phyloP scores from a whole-genome alignment of 2,888 invertebrate genomes.

The Leucoma salicis region DNA sequence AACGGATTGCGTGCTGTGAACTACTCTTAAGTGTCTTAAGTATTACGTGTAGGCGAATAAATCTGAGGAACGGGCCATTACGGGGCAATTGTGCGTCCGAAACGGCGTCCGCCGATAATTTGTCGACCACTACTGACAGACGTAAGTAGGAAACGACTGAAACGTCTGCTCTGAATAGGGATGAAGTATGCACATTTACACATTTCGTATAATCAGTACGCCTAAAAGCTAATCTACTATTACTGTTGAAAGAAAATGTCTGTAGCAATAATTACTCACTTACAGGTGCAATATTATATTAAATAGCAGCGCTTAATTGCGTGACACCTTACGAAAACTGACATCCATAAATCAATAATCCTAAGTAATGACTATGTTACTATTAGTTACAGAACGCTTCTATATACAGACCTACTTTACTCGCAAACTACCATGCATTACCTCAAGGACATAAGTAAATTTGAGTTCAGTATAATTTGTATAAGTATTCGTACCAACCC shows the following conservation, averaged over 20 bases:
- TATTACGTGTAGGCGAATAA: conserved; percentile 43
- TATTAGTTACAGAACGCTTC: conserved; percentile 16
- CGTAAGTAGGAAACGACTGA: conserved; percentile 32
- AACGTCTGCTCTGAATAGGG: conserved; percentile 24
- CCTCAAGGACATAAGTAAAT: conserved; percentile 10
- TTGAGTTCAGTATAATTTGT: neutral
- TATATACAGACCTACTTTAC: conserved; percentile 23
- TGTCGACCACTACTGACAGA: conserved; percentile 32
- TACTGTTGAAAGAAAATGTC: no score
- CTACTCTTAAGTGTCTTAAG: conserved; percentile 34
- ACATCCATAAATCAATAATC: no score
- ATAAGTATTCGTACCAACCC: neutral
- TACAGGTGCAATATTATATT: no score
- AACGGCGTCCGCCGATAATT: conserved; percentile 41
- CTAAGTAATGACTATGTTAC: no score
- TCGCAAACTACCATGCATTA: conserved; percentile 20
- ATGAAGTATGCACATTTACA: no score
- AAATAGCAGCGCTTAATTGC: no score
- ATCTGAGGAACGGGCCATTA: conserved; percentile 44
- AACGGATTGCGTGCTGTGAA: conserved; percentile 34
- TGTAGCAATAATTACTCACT: no score
- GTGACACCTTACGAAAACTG: no score
- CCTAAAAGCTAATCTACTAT: no score
- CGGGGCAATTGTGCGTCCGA: conserved; percentile 45
- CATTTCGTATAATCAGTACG: no score